Conservation (phyloP, 2,797 vertebrate genomes). For the Parauchenoglanis punctatus region DNA sequence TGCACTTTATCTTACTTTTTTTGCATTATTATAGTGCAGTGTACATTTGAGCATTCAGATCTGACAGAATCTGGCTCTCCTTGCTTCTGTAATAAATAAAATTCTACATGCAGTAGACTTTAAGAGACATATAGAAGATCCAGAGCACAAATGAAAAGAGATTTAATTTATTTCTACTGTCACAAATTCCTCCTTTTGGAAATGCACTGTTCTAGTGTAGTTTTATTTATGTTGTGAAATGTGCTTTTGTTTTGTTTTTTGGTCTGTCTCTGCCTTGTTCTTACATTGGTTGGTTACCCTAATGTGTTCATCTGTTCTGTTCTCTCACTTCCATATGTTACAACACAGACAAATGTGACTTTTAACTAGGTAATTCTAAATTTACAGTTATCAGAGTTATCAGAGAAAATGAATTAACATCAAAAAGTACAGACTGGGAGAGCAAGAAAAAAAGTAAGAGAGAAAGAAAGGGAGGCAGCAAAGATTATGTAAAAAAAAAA, state of each 20-base stretch:
- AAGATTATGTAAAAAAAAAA: neutral
- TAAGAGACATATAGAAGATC: neutral
- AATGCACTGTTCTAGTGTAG: neutral
- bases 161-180: neutral
- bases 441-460: neutral
- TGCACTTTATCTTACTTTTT: neutral
- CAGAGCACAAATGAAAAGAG: neutral
- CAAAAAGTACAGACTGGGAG: neutral
- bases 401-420: neutral
- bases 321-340: neutral
- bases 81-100: neutral
- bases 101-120: neutral
- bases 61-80: neutral
- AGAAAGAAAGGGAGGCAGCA: neutral
- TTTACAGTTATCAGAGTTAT: neutral
- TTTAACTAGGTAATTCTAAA: neutral
- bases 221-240: neutral
- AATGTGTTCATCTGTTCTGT: neutral
- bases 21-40: neutral
- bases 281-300: neutral
- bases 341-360: neutral
- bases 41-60: neutral
- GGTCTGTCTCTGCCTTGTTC: neutral
- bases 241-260: neutral
- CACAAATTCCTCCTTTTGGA: neutral